Evolutionary conservation across 2,797 vertebrate genomes (phyloP), one percentile per base, ranked within the genome.

Genomic region (Pangasius djambal): DNA sequence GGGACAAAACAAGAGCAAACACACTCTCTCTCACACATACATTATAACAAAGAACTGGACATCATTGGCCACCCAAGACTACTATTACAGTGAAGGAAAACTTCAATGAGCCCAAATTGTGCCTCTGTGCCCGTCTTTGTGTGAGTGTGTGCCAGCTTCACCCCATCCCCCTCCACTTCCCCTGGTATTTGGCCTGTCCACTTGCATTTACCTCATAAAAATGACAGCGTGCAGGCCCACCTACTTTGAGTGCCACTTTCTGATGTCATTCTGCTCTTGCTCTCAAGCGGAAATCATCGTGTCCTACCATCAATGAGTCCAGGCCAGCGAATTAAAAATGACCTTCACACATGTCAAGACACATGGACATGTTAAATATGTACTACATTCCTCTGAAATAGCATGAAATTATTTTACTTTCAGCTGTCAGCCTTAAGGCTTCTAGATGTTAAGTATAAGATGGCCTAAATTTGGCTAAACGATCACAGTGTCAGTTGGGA

Each of bases 281-380:
- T 94, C 94, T 96, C 95, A 94, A 95, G 94, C 94, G 94, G 95
- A 96, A 96, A 94, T 94, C 94, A 96, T 92, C 88, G 91, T 94
- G 94, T 96, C 61, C 95, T 94, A 95, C 95, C 94, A 95, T 93
- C 95, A 93, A 94, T 90, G 89, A 94, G 94, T 50, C 44, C 63
- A 3, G n/a, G 18, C 44, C 63, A 20, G 28, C 3, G 63, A 85
- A 85, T 52, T 52, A 34, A 85, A 85, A 85, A 85, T 52, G 9
- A 52, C 63, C 83, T 85, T 95, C 94, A 94, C 94, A 95, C 94
- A 95, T 95, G 95, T 94, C 96, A 96, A 96, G 28, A 84, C 8
- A n/a, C 44, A 50, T 2, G 28, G 28, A 52, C 31, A 67, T 1
- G 12, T 48, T 63, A 84, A 84, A 69, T 31, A 84, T 69, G 2